These are phyloP conservation scores for Beroe forskalii DNA, from an alignment of 37 sponge, comb jelly and placozoan genomes.

Conservation along the genomic window DNA sequence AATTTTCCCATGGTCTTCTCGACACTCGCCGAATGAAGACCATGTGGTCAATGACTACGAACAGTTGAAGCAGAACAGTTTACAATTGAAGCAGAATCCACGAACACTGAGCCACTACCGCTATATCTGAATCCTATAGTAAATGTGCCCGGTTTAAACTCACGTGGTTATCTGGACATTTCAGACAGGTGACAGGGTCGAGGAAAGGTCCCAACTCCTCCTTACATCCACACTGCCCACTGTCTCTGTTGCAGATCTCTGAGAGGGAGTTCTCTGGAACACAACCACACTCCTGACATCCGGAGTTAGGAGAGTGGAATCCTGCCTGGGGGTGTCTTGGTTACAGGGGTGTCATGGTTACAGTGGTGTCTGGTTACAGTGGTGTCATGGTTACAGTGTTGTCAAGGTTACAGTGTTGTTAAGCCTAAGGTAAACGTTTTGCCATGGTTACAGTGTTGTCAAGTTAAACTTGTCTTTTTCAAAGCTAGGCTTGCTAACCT, in stretches of 20 bases:
- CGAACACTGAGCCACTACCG: too few relatives aligned
- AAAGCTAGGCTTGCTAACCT: too few relatives aligned
- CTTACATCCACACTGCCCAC: constrained; percentile 38
- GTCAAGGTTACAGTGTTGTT: neutral
- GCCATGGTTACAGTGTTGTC: neutral
- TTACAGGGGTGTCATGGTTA: neutral
- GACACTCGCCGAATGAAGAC: too few relatives aligned
- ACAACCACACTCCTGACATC: constrained; percentile 27
- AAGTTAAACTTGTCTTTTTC: neutral
- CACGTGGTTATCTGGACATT: constrained; percentile 40
- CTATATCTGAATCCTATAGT: too few relatives aligned
- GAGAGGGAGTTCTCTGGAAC: constrained; percentile 17
- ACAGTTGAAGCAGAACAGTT: too few relatives aligned
- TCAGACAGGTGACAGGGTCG: constrained; percentile 26
- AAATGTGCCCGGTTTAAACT: too few relatives aligned
- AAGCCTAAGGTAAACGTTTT: neutral
- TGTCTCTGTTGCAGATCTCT: neutral
- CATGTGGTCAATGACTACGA: too few relatives aligned
- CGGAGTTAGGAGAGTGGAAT: neutral
- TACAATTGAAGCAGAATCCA: too few relatives aligned
- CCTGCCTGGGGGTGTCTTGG: constrained; percentile 2
- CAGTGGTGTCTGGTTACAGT: neutral
- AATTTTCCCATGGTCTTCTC: too few relatives aligned
- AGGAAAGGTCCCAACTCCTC: neutral
- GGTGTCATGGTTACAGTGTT: neutral